Base-by-base conservation (phyloP, 2,888 invertebrate genomes). In the Lasioglossum pauxillum region DNA sequence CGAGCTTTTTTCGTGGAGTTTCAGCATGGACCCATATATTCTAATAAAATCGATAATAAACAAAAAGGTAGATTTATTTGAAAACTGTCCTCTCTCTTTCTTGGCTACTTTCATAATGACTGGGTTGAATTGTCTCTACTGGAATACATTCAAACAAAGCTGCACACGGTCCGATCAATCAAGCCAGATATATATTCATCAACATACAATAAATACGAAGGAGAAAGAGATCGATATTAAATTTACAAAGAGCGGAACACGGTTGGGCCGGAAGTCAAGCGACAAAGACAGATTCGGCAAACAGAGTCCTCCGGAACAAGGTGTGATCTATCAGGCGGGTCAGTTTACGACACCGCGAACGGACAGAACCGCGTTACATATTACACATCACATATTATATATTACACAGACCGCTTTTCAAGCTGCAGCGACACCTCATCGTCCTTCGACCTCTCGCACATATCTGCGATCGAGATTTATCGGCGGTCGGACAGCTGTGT, bases 391-490 rank as follows among this genome's bases (percentile, higher is more conserved):
- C 19, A 49, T 49, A 78, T 77, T 82, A 60, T 41, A 41, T 41
- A 19, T 72, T 35, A 19, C 23, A 12, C 49, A 35, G 31, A 53
- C 53, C 46, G 35, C 16, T 60, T 74, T 77, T 74, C 76, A 74
- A 84, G 69, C 74, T 53, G 35, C 53, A 27, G 3, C 53, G 69
- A 75, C 73, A 53, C 44, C 69, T 75, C 44, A 16, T 19, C 35
- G 46, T 74, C n/a, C 67, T 75, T 71, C 44, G 57, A 60, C 78
- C 60, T 79, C 76, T 72, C 44, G 23, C 53, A n/a, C 53, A 4
- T 53, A 71, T 35, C 76, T 12, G 27, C 41, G 74, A 80, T 83
- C 79, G 71, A 85, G 79, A 79, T 77, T 79, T 83, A 79, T 84
- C 79, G n/a, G 64, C 35, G 19, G 23, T 2, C 44, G n/a, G 79